Conservation (phyloP, 2,797 vertebrate genomes). For the Myripristis jacobus region DNA sequence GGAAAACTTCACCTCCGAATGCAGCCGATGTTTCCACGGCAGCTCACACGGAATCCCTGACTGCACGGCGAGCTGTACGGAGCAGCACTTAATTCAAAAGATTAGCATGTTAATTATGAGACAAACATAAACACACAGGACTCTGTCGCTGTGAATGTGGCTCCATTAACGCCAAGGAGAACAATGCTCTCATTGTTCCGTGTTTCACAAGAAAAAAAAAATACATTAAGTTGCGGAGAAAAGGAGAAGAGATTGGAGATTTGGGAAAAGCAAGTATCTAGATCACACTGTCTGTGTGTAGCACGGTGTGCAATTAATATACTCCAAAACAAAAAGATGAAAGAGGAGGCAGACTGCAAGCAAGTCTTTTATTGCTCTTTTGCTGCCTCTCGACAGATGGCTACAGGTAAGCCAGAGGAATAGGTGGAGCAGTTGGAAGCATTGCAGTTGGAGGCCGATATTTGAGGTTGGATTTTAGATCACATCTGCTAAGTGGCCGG, state of each 20-base stretch:
- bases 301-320: constrained; percentile 33
- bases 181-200: background rate
- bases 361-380: constrained; percentile 33
- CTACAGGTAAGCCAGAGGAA: constrained; percentile 42
- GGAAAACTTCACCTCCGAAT: constrained; percentile 25
- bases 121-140: background rate
- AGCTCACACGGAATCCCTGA: background rate
- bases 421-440: constrained; percentile 40
- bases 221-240: constrained; percentile 17
- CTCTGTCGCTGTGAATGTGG: background rate
- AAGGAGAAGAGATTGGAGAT: constrained; percentile 12
- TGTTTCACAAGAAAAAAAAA: background rate
- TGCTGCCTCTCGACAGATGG: constrained; percentile 55
- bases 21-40: background rate
- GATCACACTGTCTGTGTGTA: background rate
- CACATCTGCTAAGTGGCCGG: constrained; percentile 36
- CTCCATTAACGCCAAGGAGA: background rate
- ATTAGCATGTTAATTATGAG: background rate
- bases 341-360: constrained; percentile 36
- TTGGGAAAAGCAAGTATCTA: constrained; percentile 20
- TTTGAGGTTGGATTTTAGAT: constrained; percentile 45
- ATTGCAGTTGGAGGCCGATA: constrained; percentile 30
- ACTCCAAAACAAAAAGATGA: constrained; percentile 49
- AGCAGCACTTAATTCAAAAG: background rate
- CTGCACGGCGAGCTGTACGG: background rate